Conservation (phyloP, 2,888 invertebrate species). For the Agonum fuliginosum region DNA sequence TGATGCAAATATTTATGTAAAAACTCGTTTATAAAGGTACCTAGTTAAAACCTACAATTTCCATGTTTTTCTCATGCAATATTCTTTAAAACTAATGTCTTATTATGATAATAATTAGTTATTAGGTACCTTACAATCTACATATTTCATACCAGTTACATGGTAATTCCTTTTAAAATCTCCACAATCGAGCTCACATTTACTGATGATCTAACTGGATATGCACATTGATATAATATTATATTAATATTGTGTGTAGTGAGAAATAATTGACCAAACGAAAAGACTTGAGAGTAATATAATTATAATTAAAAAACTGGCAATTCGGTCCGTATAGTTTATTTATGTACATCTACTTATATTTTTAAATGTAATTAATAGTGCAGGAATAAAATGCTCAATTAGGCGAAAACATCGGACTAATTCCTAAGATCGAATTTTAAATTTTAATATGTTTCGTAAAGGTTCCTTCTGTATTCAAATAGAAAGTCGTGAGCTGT, state of each 20-base stretch:
- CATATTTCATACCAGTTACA: constrained; percentile 8
- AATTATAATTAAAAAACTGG: not conserved
- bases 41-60: not conserved
- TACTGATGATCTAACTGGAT: constrained; percentile 9
- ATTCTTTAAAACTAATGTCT: constrained; percentile 16
- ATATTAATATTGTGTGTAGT: not conserved
- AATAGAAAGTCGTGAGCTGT: no score
- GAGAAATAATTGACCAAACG: constrained; percentile 25
- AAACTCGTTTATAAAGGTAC: constrained; percentile 13
- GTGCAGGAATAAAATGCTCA: no score
- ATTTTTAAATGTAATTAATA: no score
- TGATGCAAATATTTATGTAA: constrained; percentile 38
- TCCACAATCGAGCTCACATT: not conserved
- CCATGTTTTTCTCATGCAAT: not conserved
- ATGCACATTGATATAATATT: constrained; percentile 17
- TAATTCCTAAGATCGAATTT: no score
- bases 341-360: no score
- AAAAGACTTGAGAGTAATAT: constrained; percentile 17
- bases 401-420: no score
- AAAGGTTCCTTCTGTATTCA: no score
- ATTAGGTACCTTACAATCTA: constrained; percentile 5
- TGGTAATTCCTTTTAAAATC: not conserved
- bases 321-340: constrained; percentile 21
- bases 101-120: not conserved
- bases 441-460: no score